Base-by-base conservation (phyloP, 2,888 invertebrate species). In the Prenolepis imparis region DNA sequence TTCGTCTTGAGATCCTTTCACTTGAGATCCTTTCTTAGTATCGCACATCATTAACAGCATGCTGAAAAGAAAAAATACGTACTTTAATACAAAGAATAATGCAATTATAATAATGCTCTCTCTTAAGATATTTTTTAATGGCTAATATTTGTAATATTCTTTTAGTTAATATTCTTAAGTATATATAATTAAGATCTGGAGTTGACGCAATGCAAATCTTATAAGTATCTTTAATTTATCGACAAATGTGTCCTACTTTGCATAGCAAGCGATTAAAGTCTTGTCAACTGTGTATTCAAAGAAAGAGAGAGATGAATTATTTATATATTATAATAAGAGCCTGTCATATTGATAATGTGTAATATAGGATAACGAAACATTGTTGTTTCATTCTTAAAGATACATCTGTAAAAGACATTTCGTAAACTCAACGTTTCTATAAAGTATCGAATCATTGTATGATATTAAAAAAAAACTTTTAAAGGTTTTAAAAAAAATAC, bases 251-350 rank as follows among this genome's bases (percentile, higher is more conserved):
- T 59, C 11, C 41, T 41, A 28, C 15, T 73, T 73, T 41, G 8
- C 41, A 21, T 15, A n/a, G 73, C 41, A 24, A 32, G n/a, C 18
- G n/a, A 41, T 73, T 41, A 61, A 28, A 32, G 15, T 73, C 41
- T 73, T 18, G 39, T 44, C 8, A 57, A 57, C n/a, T 21, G 15
- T 36, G 15, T 44, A 3, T 73, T 57, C 21, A 21, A n/a, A 52
- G 9, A 52, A n/a, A 52, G n/a, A n/a, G 6, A 18, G 0, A n/a
- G n/a, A n/a, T 44, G 3, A 61, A 44, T 63, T 28, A 73, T 73
- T 73, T 59, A 73, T 32, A 28, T 59, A 73, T 73, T 39, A 24
- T 59, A 73, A 73, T 59, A 48, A 48, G 32, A 12, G 59, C 28
- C 39, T 24, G 1, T 12, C 9, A 24, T n/a, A 5, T 18, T 32